Conservation (phyloP, 2,888 invertebrate genomes). For the Erebia aethiops region DNA sequence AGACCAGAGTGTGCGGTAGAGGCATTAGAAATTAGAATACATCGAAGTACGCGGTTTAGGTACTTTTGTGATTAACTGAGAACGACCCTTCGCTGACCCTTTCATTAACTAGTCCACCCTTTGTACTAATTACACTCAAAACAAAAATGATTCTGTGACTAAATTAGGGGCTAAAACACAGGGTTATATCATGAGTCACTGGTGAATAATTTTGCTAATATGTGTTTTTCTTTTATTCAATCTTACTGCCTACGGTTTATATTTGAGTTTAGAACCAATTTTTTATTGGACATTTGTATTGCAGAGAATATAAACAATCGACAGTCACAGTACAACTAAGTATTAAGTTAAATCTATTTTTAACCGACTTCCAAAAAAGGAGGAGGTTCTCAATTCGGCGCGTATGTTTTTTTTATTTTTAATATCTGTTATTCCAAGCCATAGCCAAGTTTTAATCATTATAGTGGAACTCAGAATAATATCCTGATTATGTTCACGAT, state of each 20-base stretch:
- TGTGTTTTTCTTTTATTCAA: background rate
- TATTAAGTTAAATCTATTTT: no score
- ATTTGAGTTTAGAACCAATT: background rate
- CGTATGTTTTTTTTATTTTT: no score
- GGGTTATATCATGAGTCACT: conserved; percentile 21
- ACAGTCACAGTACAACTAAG: no score
- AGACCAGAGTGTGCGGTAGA: background rate
- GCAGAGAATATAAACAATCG: no score
- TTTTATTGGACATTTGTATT: no score
- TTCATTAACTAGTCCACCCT: conserved; percentile 61
- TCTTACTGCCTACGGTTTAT: background rate
- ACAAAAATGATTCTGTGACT: conserved; percentile 60
- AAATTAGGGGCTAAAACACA: conserved; percentile 31
- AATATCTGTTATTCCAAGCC: no score
- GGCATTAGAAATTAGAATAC: conserved; percentile 16
- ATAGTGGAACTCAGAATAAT: no score
- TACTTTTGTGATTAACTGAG: conserved; percentile 64
- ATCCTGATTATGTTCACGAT: no score
- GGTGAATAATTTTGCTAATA: conserved; percentile 13
- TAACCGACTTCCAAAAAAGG: no score
- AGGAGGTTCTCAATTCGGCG: no score
- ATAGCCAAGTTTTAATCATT: no score
- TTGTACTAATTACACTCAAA: conserved; percentile 55
- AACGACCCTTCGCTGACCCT: conserved; percentile 59
- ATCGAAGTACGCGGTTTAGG: conserved; percentile 11